Evolutionary conservation across 2,113 vertebrate species (phyloP), one percentile per base, ranked within the genome.

Genomic region (Cebidichthys violaceus): DNA sequence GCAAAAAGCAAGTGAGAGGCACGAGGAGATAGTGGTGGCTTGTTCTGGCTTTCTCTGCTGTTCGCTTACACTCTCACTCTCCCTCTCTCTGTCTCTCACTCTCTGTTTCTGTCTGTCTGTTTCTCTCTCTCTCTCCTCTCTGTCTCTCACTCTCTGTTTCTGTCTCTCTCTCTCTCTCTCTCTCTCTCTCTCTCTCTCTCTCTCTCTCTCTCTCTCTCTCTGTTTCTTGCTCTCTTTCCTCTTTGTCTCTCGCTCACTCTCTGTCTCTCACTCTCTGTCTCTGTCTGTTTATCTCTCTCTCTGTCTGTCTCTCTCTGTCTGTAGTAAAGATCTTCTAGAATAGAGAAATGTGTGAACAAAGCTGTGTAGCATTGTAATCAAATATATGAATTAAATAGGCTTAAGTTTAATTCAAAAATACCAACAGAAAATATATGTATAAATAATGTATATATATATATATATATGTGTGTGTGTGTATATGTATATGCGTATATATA

Each of bases 31-130:
- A 84, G 74, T 59, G 75, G 52, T 0, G 20, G 35, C 75, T 86
- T 84, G 84, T 89, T 86, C 87, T 81, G 62, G 31, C 70, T 52
- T 64, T n/a, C 67, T 82, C 47, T 60, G 61, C 54, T 29, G 33
- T 29, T 80, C 11, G 6, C 55, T 62, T 45, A 1, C 60, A 72
- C 9, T 15, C 57, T 52, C 6, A 47, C 66, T 60, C 37, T 41
- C 50, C 39, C 17, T 18, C 39, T 54, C n/a, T 54, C 18, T 13
- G 11, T 6, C 33, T 6, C 18, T 5, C 9, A 9, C 27, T 68
- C 27, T 60, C 13, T n/a, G n/a, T n/a, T n/a, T n/a, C n/a, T n/a
- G n/a, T 7, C 14, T 14, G 17, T 70, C 39, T 54, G n/a, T 39
- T 13, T 7, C 14, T 9, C n/a, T 70, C 31, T 1, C 61, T 15